phyloP scores from a whole-genome alignment of 2,888 invertebrate species.

The Drosophila atroscutellata region DNA sequence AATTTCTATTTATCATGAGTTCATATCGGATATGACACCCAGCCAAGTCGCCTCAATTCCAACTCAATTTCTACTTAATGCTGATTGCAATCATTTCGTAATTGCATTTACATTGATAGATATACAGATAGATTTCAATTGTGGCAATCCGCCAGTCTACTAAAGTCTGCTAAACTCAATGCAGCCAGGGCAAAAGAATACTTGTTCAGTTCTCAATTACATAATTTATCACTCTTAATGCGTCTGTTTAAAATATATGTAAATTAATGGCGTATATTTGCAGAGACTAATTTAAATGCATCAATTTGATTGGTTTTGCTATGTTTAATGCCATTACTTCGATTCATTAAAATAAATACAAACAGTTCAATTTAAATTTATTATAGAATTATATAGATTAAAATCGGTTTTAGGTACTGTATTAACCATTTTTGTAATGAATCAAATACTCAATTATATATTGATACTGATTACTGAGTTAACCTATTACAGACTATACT shows the following conservation, averaged over 20 bases:
- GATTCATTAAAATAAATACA: neutral
- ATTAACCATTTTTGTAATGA: neutral
- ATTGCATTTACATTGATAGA: slow-evolving; percentile 33
- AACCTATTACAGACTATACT: neutral
- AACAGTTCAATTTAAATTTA: neutral
- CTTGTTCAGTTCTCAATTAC: neutral
- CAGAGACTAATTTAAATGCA: neutral
- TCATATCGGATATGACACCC: slow-evolving; percentile 7
- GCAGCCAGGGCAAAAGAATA: neutral
- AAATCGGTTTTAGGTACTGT: neutral
- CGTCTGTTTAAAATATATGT: neutral
- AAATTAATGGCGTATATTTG: neutral
- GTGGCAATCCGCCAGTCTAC: neutral
- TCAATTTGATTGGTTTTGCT: neutral
- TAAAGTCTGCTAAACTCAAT: neutral
- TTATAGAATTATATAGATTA: neutral
- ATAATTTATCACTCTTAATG: neutral
- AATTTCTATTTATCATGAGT: slow-evolving; percentile 38
- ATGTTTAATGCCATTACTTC: neutral
- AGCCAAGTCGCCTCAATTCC: slow-evolving; percentile 2
- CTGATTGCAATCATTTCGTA: slow-evolving; percentile 58
- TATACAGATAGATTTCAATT: slow-evolving; percentile 8
- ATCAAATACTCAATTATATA: neutral
- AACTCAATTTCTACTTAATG: slow-evolving; percentile 35
- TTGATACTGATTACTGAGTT: neutral